Base-by-base conservation (phyloP, 2,113 vertebrate genomes). In the Motacilla tschutschensis region DNA sequence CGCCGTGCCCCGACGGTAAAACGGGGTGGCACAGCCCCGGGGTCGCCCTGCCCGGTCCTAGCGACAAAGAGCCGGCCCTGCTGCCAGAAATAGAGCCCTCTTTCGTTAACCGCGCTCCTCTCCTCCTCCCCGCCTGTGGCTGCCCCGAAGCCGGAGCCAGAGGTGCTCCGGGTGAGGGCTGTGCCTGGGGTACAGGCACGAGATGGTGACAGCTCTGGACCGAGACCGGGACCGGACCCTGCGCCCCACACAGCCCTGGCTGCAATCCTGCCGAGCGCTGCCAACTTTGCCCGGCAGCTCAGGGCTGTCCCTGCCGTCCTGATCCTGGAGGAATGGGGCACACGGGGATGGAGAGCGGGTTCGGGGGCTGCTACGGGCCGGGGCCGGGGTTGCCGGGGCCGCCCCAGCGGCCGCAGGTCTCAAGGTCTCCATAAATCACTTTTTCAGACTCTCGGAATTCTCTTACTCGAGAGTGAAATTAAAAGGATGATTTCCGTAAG, bases 41-140 rank as follows among this genome's bases (percentile, higher is more conserved):
- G 14, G 2, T 29, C 1, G 1, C n/a, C 50, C 55, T 84, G 46
- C 19, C 46, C 19, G 10, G 38, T 51, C 28, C 53, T 46, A 12
- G 41, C 8, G 48, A 63, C 70, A 51, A 85, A 91, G 11, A 84
- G 10, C 55, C 6, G 83, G 29, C 55, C 77, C 41, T 85, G 36
- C 55, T 53, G 75, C 26, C 90, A 53, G 72, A 85, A 73, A 76
- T n/a, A 54, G 41, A 79, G 8, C 41, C 48, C 38, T 55, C 38
- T 91, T 93, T 95, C 94, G 90, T 92, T 95, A 80, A n/a, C n/a
- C 5, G 21, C 53, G 4, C 47, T 69, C 53, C 41, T 4, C 28
- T 11, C 17, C 38, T 36, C 8, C n/a, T 48, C 48, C 46, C 46
- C 35, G 41, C 25, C 72, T 6, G 38, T 10, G 25, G 16, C 74